These are phyloP conservation scores for Campylomormyrus tamandua DNA, from an alignment of 2,113 vertebrate genomes.

Conservation along the genomic window DNA sequence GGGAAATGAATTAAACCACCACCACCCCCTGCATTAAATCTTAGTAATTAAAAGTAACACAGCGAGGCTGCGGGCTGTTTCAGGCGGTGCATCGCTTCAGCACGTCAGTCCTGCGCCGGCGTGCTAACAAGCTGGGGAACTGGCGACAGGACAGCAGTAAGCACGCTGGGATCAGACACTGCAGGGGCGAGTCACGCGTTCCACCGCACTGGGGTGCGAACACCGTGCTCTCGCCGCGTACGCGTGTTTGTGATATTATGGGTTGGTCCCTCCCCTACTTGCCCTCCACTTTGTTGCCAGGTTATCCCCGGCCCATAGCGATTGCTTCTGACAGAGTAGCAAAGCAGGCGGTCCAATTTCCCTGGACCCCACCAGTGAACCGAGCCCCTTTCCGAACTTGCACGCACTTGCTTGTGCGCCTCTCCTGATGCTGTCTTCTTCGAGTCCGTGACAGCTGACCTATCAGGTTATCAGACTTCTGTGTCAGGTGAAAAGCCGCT, in stretches of 20 bases:
- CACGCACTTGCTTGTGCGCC: not conserved
- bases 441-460: not conserved
- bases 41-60: not conserved
- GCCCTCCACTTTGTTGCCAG: not conserved
- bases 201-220: not conserved
- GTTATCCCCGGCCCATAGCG: not conserved
- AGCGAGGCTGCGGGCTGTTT: not conserved
- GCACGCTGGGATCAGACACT: not conserved
- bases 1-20: not conserved
- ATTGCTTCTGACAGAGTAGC: not conserved
- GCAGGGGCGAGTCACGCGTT: not conserved
- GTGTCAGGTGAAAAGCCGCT: not conserved
- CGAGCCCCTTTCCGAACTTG: not conserved
- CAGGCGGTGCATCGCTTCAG: not conserved
- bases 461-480: not conserved
- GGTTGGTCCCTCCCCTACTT: not conserved
- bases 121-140: not conserved
- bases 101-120: not conserved
- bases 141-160: not conserved
- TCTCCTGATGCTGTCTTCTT: not conserved
- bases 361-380: too few relatives aligned
- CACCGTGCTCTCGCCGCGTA: not conserved
- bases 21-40: not conserved
- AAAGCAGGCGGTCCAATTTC: not conserved
- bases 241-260: slow-evolving; percentile 3